Conservation (phyloP, 2,113 vertebrate species). For the Pteropus alecto region DNA sequence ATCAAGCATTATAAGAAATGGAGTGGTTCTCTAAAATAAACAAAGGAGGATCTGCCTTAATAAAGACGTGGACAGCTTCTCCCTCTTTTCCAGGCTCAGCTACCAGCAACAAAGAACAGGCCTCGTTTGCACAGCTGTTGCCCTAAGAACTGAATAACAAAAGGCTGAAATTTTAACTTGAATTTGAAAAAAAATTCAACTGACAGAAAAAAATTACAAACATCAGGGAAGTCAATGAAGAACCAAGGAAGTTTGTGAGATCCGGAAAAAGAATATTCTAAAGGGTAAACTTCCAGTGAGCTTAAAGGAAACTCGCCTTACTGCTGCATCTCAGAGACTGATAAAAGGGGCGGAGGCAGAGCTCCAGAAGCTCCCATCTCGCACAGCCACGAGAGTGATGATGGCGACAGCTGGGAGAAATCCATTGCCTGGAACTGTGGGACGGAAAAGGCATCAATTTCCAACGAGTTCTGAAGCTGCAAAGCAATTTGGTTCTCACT, state of each 20-base stretch:
- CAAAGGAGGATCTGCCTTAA: slow-evolving; percentile 4
- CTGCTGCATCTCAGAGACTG: background rate
- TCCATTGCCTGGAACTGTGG: background rate
- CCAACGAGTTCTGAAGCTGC: background rate
- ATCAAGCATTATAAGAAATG: slow-evolving; percentile 5
- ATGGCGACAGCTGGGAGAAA: background rate
- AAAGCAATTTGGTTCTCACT: background rate
- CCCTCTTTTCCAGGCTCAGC: background rate
- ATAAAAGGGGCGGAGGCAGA: background rate
- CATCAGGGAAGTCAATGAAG: background rate
- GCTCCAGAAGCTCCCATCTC: background rate
- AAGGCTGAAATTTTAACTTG: slow-evolving; percentile 54
- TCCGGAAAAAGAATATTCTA: background rate
- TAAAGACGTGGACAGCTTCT: slow-evolving; percentile 12
- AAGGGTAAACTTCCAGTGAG: background rate
- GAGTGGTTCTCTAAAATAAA: slow-evolving; percentile 41
- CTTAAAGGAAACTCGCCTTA: accelerated
- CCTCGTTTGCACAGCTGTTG: slow-evolving; percentile 65
- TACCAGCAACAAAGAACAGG: slow-evolving; percentile 18
- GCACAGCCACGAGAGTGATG: background rate
- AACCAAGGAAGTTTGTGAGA: background rate
- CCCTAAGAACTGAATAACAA: slow-evolving; percentile 47
- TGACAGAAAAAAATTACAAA: background rate
- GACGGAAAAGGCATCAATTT: background rate
- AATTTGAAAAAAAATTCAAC: background rate